Base-by-base conservation (phyloP, 1,140 invertebrate species). In the Paramacrobiotus metropolitanus region DNA sequence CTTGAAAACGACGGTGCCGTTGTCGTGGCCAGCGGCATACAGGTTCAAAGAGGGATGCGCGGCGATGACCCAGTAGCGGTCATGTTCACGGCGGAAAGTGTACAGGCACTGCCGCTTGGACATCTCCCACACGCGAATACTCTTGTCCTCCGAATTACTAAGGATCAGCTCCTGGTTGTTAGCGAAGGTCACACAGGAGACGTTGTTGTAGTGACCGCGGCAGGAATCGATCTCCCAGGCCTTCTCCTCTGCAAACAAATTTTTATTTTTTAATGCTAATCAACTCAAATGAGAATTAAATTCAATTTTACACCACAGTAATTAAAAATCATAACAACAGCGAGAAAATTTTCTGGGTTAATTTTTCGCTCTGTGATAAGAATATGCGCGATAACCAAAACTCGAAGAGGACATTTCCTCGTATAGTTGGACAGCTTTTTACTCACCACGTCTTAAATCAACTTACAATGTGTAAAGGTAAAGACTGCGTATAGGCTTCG, bases 191-290 rank as follows among this genome's bases (percentile, higher is more conserved):
- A 91, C 90, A 70, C 92, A 96, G 0, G 92, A 97, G 0, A 99
- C 93, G 73, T 99, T 99, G 75, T 97, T 95, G 75, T 97, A 98
- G 74, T 99, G 95, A 1, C 95, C 94, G 55, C 95, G 80, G 67
- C 92, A 98, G 0, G 92, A 93, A 70, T 99, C 95, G 24, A 98
- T 89, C 75, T 99, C 94, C 94, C 94, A 98, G 0, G 93, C 94
- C 77, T 84, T 75, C 1, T 70, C 70, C 28, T 76, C 72, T 73
- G 65, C 20, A 65, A 62, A 29, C 48, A n/a, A n/a, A n/a, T n/a
- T n/a, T n/a, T n/a, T n/a, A n/a, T n/a, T n/a, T n/a, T n/a, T n/a
- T n/a, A n/a, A n/a, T n/a, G n/a, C n/a, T n/a, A n/a, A n/a, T n/a
- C n/a, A n/a, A n/a, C n/a, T n/a, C n/a, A n/a, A n/a, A n/a, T n/a